Evolutionary conservation across 2,797 vertebrate species (phyloP).

Genomic region (Rhyacichthys aspro): DNA sequence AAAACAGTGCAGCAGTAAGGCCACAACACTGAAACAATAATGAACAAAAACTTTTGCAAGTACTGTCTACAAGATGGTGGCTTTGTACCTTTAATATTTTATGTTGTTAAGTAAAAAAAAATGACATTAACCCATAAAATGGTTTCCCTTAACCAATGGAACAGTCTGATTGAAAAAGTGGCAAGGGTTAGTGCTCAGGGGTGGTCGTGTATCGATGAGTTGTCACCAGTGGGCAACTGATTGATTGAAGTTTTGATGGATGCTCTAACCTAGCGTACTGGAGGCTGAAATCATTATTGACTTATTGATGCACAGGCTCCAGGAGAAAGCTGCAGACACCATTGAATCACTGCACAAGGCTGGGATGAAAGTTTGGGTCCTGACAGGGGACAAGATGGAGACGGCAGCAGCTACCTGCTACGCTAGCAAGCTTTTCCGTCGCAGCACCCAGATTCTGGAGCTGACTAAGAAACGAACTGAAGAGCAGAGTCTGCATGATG

Average conservation of each 20-base stretch:
- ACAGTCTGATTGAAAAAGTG: conserved; percentile 52
- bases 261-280: conserved; percentile 32
- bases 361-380: conserved; percentile 98
- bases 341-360: conserved; percentile 97
- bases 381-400: conserved; percentile 99
- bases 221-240: conserved; percentile 60
- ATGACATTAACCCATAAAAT: neutral
- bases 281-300: conserved; percentile 53
- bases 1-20: neutral
- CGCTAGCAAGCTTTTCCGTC: conserved; percentile 94
- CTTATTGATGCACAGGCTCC: conserved; percentile 83
- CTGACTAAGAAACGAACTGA: conserved; percentile 94
- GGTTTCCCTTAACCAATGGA: conserved; percentile 34
- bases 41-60: conserved; percentile 52
- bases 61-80: conserved; percentile 30
- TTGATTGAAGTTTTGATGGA: conserved; percentile 60
- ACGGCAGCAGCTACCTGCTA: conserved; percentile 96
- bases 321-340: conserved; percentile 98
- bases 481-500: conserved; percentile 94
- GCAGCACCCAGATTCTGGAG: conserved; percentile 93
- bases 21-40: conserved; percentile 21
- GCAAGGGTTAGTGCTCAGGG: conserved; percentile 22
- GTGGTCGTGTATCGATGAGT: conserved; percentile 60
- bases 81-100: conserved; percentile 11
- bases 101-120: neutral